Base-by-base conservation (phyloP, 2,888 invertebrate species). In the Metellina segmentata region DNA sequence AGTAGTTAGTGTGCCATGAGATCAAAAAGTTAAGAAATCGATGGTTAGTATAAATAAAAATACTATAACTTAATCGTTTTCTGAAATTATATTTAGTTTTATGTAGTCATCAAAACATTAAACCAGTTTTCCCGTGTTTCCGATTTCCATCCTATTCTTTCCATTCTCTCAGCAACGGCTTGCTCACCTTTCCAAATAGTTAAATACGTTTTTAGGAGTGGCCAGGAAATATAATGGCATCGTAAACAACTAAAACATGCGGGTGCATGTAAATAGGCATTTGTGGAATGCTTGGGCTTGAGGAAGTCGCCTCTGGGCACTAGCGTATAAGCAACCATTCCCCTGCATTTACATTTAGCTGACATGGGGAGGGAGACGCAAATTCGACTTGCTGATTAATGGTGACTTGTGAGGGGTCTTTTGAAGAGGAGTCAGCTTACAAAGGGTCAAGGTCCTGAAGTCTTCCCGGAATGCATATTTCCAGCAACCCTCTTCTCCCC, bases 321-420 rank as follows among this genome's bases (percentile, higher is more conserved):
- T 72, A n/a, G 19, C 72, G 72, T 34, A 11, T 13, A 20, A 52
- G 71, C 81, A 34, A 34, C 34, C 90, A 79, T 81, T 13, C 72
- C 81, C 85, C 83, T 53, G 53, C 86, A 77, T 91, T 91, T 86
- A 52, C 82, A 86, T 83, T 83, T 85, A 74, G 70, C 81, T 90
- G 90, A 69, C 51, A 75, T 5, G 69, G 81, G n/a, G 48, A 81
- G 83, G 69, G 82, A 82, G 75, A 83, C 51, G 61, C 77, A 71
- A 86, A 85, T 81, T 85, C 81, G 69, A 70, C 82, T 72, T 48
- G 61, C 75, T 91, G 91, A 91, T 91, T 91, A 91, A 91, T 91
- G 91, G 70, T 49, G 85, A 83, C 83, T 78, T 89, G 77, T 61
- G 81, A 83, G 83, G 89, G 89, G 71, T 75, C 77, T 49, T 61